Base-by-base conservation (phyloP, 2,113 vertebrate genomes). In the Odontophorus gujanensis region DNA sequence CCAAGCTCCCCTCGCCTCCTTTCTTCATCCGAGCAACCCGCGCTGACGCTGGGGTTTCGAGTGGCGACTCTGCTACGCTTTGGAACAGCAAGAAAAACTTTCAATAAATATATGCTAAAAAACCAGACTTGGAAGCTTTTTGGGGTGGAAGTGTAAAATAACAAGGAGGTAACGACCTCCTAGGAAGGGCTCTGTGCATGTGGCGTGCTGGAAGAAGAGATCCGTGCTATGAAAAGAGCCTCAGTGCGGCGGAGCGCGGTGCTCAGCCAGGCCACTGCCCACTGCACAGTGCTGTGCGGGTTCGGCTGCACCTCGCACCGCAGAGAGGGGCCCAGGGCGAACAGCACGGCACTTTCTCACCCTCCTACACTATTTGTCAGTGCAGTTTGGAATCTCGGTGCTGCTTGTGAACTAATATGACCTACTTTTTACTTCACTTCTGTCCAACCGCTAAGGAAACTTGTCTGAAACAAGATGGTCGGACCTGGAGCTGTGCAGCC, bases 321-420 rank as follows among this genome's bases (percentile, higher is more conserved):
- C 95, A 92, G 38, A 43, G 68, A 92, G 94, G 93, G 96, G 96
- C 96, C 95, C 81, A 38, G 95, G 87, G 97, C 92, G 96, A 96
- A 96, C 93, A 96, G 92, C 85, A 48, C 63, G 91, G 66, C 26
- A 57, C 95, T 97, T 98, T 97, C 87, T 18, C 97, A 97, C 95
- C 97, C 97, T 97, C 97, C 95, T 96, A 95, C 97, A 95, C 97
- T 98, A 98, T 98, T 98, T 97, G 93, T 95, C 98, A 74, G 76
- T 4, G 6, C 90, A 89, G 94, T 95, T 86, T 72, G 94, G 98
- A 99, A 99, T 99, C 97, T 98, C 45, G 21, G 96, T 92, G 67
- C 96, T 86, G 69, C 6, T 2, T 96, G 98, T 96, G 97, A 99
- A 97, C 96, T 92, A 93, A 96, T 97, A 95, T 50, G 80, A 95